These are phyloP conservation scores for Upupa epops DNA, from an alignment of 2,113 vertebrate genomes.

Conservation along the genomic window DNA sequence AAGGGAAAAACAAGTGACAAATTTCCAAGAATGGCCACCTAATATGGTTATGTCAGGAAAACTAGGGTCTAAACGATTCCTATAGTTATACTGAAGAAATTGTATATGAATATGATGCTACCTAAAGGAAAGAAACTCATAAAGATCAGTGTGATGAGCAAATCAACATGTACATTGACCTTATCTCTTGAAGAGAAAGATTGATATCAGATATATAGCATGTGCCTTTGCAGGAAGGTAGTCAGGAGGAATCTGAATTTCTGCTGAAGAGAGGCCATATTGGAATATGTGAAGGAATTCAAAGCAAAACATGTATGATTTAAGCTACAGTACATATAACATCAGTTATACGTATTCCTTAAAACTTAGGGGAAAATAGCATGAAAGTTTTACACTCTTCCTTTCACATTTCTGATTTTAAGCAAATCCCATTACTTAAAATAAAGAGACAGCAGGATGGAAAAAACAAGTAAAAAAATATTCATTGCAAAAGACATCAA, in stretches of 20 bases:
- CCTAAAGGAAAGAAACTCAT: not conserved
- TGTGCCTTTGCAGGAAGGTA: slow-evolving; percentile 2
- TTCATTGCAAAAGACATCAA: not conserved
- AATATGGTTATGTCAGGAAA: not conserved
- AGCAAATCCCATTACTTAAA: not conserved
- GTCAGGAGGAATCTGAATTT: slow-evolving; percentile 5
- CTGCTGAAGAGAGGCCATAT: not conserved
- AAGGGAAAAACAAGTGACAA: not conserved
- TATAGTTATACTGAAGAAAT: slow-evolving; percentile 6
- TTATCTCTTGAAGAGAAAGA: slow-evolving; percentile 6
- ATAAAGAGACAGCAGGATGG: not conserved
- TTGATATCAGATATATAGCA: not conserved
- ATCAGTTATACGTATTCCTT: not conserved
- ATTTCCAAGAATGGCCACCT: not conserved
- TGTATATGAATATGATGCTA: not conserved
- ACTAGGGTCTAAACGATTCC: not conserved
- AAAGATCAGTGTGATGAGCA: not conserved
- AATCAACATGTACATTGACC: not conserved
- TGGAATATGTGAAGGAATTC: not conserved
- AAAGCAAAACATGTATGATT: not conserved
- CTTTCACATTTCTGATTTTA: not conserved
- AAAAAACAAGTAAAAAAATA: not conserved
- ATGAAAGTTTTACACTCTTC: not conserved
- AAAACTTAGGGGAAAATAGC: not conserved
- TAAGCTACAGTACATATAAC: not conserved